Base-by-base conservation (phyloP, 2,797 vertebrate species). In the Micrastur ruficollis region DNA sequence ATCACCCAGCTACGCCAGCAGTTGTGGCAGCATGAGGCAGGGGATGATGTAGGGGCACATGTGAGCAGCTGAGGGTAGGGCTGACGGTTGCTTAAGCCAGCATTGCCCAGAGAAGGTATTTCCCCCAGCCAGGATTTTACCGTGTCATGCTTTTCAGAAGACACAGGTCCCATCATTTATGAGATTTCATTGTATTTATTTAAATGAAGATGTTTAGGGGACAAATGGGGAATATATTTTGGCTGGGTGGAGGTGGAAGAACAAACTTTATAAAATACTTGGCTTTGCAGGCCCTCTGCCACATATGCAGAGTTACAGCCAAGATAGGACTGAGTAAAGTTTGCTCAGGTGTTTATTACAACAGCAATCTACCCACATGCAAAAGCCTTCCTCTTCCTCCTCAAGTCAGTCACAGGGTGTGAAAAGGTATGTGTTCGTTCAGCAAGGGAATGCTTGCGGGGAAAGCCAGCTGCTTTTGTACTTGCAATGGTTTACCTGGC, bases 321-420 rank as follows among this genome's bases (percentile, higher is more conserved):
- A 94, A 76, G 52, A 40, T 8, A 83, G 82, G 44, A 79, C 58
- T 55, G 3, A n/a, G 66, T 29, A 14, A 81, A 66, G 81, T 97
- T 96, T 95, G 81, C 67, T 87, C 86, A 92, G 93, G 86, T 90
- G 86, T 21, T 92, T 81, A 86, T 84, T 93, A 90, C 0, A 0
- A 90, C 80, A 93, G 86, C 74, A 53, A 65, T 13, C 81, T 87
- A 62, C 40, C 63, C 91, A 80, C 47, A 74, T 62, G 83, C 71
- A 83, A 94, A 76, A 89, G n/a, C 50, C 71, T 90, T 94, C 59
- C 70, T 92, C 55, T 90, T 86, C 74, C 83, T 93, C 70, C 47
- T 80, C 65, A 67, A 7, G 14, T 49, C 18, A 44, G 75, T 79
- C 4, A 3, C 31, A 34, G 46, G 15, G 25, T 46, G 36, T 89